phyloP scores from a whole-genome alignment of 2,888 invertebrate genomes.

The Agrilus cyanescens region DNA sequence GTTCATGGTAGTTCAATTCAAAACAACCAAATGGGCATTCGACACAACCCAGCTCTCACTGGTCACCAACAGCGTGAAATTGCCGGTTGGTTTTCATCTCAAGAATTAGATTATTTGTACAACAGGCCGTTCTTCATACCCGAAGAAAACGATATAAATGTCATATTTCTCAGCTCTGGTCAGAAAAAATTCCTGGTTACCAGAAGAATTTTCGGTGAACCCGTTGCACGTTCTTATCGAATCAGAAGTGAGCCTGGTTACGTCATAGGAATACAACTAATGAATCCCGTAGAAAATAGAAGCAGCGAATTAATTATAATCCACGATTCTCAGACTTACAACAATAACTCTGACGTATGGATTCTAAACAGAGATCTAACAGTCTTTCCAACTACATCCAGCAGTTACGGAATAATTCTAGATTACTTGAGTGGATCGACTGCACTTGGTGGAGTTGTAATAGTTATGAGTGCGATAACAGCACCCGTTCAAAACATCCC shows the following conservation, averaged over 20 bases:
- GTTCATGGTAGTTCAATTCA: conserved; percentile 68
- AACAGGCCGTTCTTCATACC: conserved; percentile 59
- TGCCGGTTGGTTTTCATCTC: conserved; percentile 78
- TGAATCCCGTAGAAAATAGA: conserved; percentile 82
- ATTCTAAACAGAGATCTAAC: conserved; percentile 71
- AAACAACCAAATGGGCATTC: conserved; percentile 82
- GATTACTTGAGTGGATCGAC: conserved; percentile 68
- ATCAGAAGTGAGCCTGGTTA: conserved; percentile 68
- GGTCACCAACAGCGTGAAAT: conserved; percentile 79
- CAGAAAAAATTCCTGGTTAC: conserved; percentile 74
- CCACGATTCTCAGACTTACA: conserved; percentile 60
- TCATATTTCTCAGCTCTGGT: conserved; percentile 54
- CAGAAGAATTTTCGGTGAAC: conserved; percentile 47
- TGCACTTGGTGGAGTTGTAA: conserved; percentile 71
- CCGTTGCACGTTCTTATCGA: conserved; percentile 44
- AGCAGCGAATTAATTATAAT: conserved; percentile 76
- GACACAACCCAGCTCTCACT: conserved; percentile 81
- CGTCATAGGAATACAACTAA: conserved; percentile 77
- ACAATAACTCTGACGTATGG: conserved; percentile 58
- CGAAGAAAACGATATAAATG: conserved; percentile 39
- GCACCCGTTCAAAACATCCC: conserved; percentile 62
- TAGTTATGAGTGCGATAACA: conserved; percentile 61
- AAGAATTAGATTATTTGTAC: conserved; percentile 61
- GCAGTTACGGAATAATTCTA: conserved; percentile 66
- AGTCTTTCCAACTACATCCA: conserved; percentile 82